A percentile compares a stretch with the other conserved stretches of the same genome.
Evolutionary conservation across 1,140 invertebrate species (phyloP).

Genomic region (Brachionus plicatilis): DNA sequence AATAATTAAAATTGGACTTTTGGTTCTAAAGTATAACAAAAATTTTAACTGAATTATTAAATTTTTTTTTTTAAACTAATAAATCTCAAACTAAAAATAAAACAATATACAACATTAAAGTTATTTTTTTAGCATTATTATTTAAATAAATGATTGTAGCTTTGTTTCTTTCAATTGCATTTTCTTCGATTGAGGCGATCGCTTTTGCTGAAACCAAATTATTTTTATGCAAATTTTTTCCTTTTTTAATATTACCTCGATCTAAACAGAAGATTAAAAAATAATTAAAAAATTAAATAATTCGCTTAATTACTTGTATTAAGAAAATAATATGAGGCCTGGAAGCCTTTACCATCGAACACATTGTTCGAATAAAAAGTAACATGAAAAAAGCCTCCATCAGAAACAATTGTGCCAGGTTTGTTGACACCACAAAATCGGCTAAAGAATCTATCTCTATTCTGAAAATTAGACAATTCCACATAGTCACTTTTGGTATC

Average conservation of each 20-base stretch:
- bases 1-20: too few species aligned
- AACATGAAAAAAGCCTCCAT: slow-evolving; percentile 84
- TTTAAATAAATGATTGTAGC: background rate
- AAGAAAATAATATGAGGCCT: slow-evolving; percentile 77
- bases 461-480: slow-evolving; percentile 86
- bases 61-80: too few species aligned
- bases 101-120: background rate
- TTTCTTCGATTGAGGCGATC: background rate
- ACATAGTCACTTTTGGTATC: slow-evolving; percentile 82
- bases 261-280: background rate
- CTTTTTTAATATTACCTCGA: background rate
- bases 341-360: slow-evolving; percentile 84
- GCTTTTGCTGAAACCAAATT: background rate
- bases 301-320: background rate
- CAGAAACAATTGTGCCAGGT: slow-evolving; percentile 65
- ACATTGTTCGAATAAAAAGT: slow-evolving; percentile 87
- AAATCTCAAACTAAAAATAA: background rate
- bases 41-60: too few species aligned
- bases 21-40: too few species aligned
- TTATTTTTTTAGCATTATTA: background rate
- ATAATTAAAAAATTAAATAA: background rate
- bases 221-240: background rate
- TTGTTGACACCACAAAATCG: slow-evolving; percentile 69
- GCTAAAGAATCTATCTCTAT: slow-evolving; percentile 73
- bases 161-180: background rate